Conservation (phyloP, 2,888 invertebrate genomes). For the Bimastos eiseni region DNA sequence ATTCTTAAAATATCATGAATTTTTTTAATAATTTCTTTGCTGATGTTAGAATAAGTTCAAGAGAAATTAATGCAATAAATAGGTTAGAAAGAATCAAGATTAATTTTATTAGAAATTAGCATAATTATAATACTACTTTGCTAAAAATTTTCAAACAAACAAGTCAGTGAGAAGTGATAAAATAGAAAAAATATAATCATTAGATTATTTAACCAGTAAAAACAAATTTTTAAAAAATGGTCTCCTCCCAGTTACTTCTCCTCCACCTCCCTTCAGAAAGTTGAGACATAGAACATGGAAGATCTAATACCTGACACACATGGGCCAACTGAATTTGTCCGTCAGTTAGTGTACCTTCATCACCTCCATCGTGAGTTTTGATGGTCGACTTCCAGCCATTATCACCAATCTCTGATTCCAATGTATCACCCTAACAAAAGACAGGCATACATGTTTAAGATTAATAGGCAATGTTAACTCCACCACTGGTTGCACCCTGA, state of each 20-base stretch:
- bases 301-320: background rate
- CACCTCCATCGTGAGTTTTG: background rate
- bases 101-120: background rate
- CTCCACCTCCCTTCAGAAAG: no score
- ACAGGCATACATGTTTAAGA: background rate
- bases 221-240: no score
- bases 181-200: no score
- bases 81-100: background rate
- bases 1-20: background rate
- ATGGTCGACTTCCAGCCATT: background rate
- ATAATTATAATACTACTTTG: no score
- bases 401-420: background rate
- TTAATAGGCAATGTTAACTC: background rate
- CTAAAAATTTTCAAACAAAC: no score
- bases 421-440: background rate
- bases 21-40: background rate
- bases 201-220: no score
- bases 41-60: background rate
- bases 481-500: no score
- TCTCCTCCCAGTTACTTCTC: no score
- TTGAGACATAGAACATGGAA: background rate
- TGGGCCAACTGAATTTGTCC: background rate
- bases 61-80: background rate
- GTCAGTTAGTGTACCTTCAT: background rate
- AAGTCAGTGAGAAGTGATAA: no score